Percentiles rank a stretch among this genome's conserved stretches.
Conservation (phyloP, 2,888 invertebrate genomes). For the Mimas tiliae region DNA sequence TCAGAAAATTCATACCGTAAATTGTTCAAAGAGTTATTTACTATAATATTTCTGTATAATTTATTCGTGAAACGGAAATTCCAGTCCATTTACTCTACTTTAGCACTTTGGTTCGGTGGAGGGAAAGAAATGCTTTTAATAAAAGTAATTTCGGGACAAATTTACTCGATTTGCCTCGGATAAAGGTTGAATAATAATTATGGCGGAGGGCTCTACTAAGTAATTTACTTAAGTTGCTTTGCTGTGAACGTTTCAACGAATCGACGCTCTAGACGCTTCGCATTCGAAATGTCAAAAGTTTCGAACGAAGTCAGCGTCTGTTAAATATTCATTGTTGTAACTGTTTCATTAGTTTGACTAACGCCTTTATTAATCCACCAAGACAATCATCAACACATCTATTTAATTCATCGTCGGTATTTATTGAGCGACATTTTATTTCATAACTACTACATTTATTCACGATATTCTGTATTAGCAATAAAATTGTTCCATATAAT, state of each 20-base stretch:
- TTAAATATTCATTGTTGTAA: constrained; percentile 57
- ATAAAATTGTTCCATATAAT: neutral
- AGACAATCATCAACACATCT: constrained; percentile 16
- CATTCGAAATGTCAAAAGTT: constrained; percentile 58
- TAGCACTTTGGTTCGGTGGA: constrained; percentile 74
- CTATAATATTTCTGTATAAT: constrained; percentile 70
- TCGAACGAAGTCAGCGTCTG: constrained; percentile 41
- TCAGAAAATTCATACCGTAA: constrained; percentile 23
- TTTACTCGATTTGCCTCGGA: constrained; percentile 74
- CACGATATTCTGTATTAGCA: neutral
- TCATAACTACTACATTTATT: neutral
- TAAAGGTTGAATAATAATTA: constrained; percentile 80
- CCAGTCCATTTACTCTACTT: constrained; percentile 79
- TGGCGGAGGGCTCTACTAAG: constrained; percentile 49
- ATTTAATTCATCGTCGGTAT: neutral
- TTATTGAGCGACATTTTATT: neutral
- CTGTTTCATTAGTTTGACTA: constrained; percentile 48
- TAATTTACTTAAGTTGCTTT: constrained; percentile 69
- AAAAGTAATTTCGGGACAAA: constrained; percentile 78
- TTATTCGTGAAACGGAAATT: constrained; percentile 76
- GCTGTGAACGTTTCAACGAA: constrained; percentile 48
- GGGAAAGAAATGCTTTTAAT: constrained; percentile 81
- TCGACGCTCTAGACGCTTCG: constrained; percentile 40
- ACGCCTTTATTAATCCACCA: constrained; percentile 42
- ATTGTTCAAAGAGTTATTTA: constrained; percentile 58